A percentile compares a stretch with the other conserved stretches of the same genome.
Evolutionary conservation across 2,797 vertebrate species (phyloP).

Genomic region (Galaxias olidus): DNA sequence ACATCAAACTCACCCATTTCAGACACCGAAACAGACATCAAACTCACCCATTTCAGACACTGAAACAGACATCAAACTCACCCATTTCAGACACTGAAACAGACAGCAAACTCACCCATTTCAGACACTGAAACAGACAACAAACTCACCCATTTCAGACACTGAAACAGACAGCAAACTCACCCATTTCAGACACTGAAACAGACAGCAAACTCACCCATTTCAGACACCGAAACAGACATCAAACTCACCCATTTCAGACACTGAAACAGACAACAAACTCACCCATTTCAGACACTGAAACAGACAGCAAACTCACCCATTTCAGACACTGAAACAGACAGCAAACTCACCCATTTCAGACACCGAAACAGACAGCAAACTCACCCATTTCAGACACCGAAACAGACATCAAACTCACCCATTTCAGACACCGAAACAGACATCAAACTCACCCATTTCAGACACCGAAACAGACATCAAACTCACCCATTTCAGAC

Average conservation of each 20-base stretch:
- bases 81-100: neutral
- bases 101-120: too few species aligned
- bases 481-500: neutral
- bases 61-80: neutral
- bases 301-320: too few species aligned
- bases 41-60: constrained; percentile 71
- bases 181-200: constrained; percentile 64
- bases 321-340: constrained; percentile 61
- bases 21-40: too few species aligned
- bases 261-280: constrained; percentile 44
- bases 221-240: too few species aligned
- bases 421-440: neutral
- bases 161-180: too few species aligned
- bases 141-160: neutral
- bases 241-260: too few species aligned
- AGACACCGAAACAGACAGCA: too few species aligned
- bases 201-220: neutral
- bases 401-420: neutral
- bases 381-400: constrained; percentile 71
- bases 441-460: too few species aligned
- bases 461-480: constrained; percentile 57
- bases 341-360: neutral
- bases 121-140: constrained; percentile 57
- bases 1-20: neutral
- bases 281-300: neutral